These are phyloP conservation scores for Aphaenogaster ashmeadi DNA, from an alignment of 1,140 invertebrate species.

Conservation along the genomic window DNA sequence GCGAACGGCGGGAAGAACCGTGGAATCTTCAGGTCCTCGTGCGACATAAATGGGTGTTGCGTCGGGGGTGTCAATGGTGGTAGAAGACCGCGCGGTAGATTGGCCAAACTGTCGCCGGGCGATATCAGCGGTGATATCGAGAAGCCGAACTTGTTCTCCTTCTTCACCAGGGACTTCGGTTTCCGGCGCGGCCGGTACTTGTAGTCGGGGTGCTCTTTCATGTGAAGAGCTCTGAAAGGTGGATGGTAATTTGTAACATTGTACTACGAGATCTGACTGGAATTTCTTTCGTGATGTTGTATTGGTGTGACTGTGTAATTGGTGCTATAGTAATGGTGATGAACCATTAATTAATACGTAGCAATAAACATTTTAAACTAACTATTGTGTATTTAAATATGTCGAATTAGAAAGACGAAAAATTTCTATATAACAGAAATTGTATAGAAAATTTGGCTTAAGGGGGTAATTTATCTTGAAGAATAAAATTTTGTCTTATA, in stretches of 20 bases:
- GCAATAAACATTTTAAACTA: not conserved
- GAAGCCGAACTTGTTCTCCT: constrained; percentile 92
- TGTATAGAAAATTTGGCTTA: not conserved
- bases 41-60: constrained; percentile 88
- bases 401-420: not conserved
- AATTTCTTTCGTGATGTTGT: not conserved
- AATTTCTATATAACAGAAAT: not conserved
- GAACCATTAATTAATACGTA: not conserved
- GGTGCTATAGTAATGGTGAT: not conserved
- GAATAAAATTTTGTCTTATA: not conserved
- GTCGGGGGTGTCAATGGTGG: constrained; percentile 88
- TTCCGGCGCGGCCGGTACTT: constrained; percentile 97
- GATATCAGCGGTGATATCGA: constrained; percentile 89
- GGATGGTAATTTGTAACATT: constrained; percentile 13
- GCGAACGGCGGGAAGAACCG: constrained; percentile 91
- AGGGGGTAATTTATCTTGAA: not conserved
- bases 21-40: constrained; percentile 90
- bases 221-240: constrained; percentile 94
- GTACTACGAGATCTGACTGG: not conserved
- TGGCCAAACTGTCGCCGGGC: constrained; percentile 83
- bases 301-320: not conserved
- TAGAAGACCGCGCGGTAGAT: constrained; percentile 88
- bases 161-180: constrained; percentile 93
- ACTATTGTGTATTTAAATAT: not conserved
- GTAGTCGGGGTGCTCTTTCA: constrained; percentile 99